Conservation (phyloP, 2,113 vertebrate genomes). For the Andinoacara biseriatus region DNA sequence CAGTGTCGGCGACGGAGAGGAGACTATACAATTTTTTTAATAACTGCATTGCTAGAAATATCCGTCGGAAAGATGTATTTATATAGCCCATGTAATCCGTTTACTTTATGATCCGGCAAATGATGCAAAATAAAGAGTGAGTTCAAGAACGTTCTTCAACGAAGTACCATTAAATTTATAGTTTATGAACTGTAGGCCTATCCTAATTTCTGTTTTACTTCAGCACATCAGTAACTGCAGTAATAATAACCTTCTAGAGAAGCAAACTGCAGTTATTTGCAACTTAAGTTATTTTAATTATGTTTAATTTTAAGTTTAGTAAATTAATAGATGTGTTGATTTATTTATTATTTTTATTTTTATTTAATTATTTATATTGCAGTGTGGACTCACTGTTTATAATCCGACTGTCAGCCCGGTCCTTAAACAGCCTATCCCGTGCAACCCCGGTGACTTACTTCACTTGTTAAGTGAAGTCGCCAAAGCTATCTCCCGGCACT, state of each 20-base stretch:
- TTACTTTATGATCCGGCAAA: neutral
- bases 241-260: neutral
- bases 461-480: constrained; percentile 51
- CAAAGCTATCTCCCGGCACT: constrained; percentile 27
- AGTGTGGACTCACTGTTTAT: neutral
- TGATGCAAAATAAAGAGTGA: neutral
- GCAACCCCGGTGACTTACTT: constrained; percentile 41
- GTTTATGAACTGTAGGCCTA: neutral
- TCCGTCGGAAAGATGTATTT: neutral
- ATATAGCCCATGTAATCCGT: neutral
- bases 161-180: neutral
- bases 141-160: neutral
- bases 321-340: neutral
- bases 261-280: neutral
- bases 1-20: constrained; percentile 3
- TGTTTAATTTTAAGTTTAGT: constrained; percentile 7
- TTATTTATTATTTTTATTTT: neutral
- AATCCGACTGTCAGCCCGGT: constrained; percentile 32
- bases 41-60: constrained; percentile 16
- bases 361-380: neutral
- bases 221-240: neutral
- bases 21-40: constrained; percentile 12
- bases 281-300: neutral
- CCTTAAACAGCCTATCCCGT: constrained; percentile 40
- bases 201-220: neutral